Evolutionary conservation across 2,113 vertebrate genomes (phyloP), one percentile per base, ranked within the genome.

Genomic region (Sorex araneus): DNA sequence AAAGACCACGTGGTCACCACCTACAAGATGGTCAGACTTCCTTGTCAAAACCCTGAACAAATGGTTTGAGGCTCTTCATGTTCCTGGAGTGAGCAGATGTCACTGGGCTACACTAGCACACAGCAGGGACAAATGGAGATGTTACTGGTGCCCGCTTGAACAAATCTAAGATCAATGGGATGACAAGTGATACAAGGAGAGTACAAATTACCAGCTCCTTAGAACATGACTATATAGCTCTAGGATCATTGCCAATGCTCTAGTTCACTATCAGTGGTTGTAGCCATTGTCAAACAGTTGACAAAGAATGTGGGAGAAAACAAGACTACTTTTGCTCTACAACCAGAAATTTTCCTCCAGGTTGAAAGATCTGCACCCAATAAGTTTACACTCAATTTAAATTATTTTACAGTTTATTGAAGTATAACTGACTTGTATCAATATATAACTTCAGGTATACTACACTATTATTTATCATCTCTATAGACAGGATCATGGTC

Each of bases 311-410:
- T 8, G 7, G 13, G 18, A 63, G 16, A 47, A 64, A 87, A 30
- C 11, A 71, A 87, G 40, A 2, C 12, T 43, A 2, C 25, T 84
- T 34, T 54, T 43, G 4, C 25, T 84, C 43, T 54, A 78, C 18
- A 94, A 88, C 45, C 1, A 66, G 18, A 54, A 71, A 78, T 78
- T 91, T 91, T 83, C 32, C 57, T 30, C 13, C 54, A 88, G 28
- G 21, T 32, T 77, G 43, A 25, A 40, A 78, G 6, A 36, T 86
- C 25, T 36, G 76, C 36, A 76, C 70, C 3, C 10, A 90, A 60
- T 57, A 90, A 60, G 19, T 27, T 43, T 25, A 74, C 3, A 74
- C 19, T 19, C 40, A 25, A 36, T 40, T 71, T 73, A 71, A 40
- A 3, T 60, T 66, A 11, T 66, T 66, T 66, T 43, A 74, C 43